A percentile compares a stretch with the other conserved stretches of the same genome.
phyloP scores from a whole-genome alignment of 2,113 vertebrate genomes.

The Bufo gargarizans region DNA sequence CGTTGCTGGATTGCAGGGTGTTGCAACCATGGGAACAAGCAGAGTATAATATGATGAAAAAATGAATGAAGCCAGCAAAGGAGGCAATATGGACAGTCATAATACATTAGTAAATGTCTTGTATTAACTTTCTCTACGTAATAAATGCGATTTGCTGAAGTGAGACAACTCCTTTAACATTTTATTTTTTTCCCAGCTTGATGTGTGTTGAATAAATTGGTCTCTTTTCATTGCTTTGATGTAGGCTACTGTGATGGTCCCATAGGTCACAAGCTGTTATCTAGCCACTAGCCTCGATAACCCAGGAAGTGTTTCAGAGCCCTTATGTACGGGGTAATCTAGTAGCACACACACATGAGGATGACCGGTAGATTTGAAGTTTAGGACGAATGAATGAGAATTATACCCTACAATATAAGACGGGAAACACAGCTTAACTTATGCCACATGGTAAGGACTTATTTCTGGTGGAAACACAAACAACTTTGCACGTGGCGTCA shows the following conservation, averaged over 20 bases:
- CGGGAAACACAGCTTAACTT: not conserved
- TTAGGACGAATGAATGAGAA: not conserved
- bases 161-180: too few relatives aligned
- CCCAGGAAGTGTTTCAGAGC: not conserved
- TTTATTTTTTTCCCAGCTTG: not conserved
- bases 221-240: not conserved
- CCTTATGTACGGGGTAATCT: not conserved
- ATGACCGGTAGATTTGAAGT: not conserved
- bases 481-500: not conserved
- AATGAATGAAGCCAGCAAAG: too few relatives aligned
- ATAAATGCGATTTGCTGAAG: too few relatives aligned
- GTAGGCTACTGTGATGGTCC: not conserved
- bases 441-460: not conserved
- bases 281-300: too few relatives aligned
- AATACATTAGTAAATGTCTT: too few relatives aligned
- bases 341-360: not conserved
- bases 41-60: too few relatives aligned
- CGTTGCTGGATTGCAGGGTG: too few relatives aligned
- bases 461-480: not conserved
- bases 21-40: too few relatives aligned
- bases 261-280: not conserved
- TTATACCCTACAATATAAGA: not conserved
- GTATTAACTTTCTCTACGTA: too few relatives aligned
- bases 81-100: too few relatives aligned
- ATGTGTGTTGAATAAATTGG: not conserved